phyloP scores from a whole-genome alignment of 1,140 invertebrate genomes.

The Mycetomoellerius zeteki region DNA sequence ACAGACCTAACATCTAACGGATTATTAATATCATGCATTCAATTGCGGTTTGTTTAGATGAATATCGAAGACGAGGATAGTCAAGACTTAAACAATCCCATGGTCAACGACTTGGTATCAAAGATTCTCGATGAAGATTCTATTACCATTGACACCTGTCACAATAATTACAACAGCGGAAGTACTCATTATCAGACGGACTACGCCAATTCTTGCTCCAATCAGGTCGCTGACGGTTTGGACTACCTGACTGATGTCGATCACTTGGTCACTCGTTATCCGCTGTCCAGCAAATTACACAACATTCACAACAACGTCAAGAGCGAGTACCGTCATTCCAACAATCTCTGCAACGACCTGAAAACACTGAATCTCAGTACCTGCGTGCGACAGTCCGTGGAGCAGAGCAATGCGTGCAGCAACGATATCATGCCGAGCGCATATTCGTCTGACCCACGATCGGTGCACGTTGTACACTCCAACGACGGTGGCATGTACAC shows the following conservation, averaged over 20 bases:
- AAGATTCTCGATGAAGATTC: conserved; percentile 89
- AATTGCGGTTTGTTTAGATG: conserved; percentile 78
- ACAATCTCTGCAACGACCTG: conserved; percentile 75
- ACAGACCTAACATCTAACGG: background rate
- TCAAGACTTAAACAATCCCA: conserved; percentile 88
- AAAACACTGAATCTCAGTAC: conserved; percentile 76
- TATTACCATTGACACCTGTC: conserved; percentile 84
- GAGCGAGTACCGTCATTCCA: conserved; percentile 77
- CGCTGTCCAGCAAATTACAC: conserved; percentile 67
- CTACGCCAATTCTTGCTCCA: conserved; percentile 39
- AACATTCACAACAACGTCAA: conserved; percentile 70
- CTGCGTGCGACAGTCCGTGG: conserved; percentile 61
- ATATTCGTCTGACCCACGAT: conserved; percentile 66
- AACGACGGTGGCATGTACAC: conserved; percentile 63
- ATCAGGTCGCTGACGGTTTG: conserved; percentile 46
- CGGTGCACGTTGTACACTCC: conserved; percentile 51
- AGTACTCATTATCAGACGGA: conserved; percentile 72
- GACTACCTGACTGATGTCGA: conserved; percentile 45
- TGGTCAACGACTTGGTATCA: conserved; percentile 89
- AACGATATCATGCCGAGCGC: conserved; percentile 71
- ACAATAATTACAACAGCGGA: conserved; percentile 79
- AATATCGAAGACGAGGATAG: conserved; percentile 87
- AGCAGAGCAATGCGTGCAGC: conserved; percentile 72
- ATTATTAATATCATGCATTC: background rate
- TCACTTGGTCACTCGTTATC: conserved; percentile 66